Percentiles rank a stretch among this genome's conserved stretches.
These are phyloP conservation scores for Lasioglossum baleicum DNA, from an alignment of 1,140 invertebrate genomes.

Conservation along the genomic window DNA sequence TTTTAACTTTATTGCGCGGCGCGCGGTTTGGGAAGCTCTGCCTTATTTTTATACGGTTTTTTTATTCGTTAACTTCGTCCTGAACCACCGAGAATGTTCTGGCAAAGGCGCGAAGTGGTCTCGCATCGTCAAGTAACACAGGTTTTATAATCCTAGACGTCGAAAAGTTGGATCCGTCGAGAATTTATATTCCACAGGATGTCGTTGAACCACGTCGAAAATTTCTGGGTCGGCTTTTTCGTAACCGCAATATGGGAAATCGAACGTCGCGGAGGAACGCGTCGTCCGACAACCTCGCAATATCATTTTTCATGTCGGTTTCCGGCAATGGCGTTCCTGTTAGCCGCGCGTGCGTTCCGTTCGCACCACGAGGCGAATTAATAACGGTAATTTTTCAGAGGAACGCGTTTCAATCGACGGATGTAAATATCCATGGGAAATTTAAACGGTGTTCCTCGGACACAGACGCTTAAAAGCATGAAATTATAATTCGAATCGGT, in stretches of 20 bases:
- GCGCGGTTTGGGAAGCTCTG: no score
- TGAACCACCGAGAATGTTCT: neutral
- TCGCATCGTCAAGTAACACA: neutral
- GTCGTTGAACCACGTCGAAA: neutral
- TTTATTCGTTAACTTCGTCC: no score
- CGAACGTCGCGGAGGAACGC: neutral
- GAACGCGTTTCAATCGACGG: neutral
- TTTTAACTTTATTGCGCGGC: no score
- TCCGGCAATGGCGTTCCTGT: no score
- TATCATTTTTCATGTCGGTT: constrained; percentile 23
- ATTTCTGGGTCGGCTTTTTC: neutral
- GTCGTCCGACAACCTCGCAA: neutral
- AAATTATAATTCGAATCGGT: constrained; percentile 12
- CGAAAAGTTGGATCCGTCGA: neutral
- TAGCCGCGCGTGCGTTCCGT: neutral
- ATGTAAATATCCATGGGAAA: neutral
- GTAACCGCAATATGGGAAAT: constrained; percentile 5
- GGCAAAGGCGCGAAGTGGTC: neutral
- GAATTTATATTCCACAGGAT: neutral
- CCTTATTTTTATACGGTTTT: no score
- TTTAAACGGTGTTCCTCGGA: neutral
- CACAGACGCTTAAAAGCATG: neutral
- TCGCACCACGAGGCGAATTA: neutral
- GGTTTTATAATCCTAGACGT: neutral
- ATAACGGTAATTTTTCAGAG: constrained; percentile 13